Conservation (phyloP, 2,113 vertebrate species). For the Paraplagusia blochii region DNA sequence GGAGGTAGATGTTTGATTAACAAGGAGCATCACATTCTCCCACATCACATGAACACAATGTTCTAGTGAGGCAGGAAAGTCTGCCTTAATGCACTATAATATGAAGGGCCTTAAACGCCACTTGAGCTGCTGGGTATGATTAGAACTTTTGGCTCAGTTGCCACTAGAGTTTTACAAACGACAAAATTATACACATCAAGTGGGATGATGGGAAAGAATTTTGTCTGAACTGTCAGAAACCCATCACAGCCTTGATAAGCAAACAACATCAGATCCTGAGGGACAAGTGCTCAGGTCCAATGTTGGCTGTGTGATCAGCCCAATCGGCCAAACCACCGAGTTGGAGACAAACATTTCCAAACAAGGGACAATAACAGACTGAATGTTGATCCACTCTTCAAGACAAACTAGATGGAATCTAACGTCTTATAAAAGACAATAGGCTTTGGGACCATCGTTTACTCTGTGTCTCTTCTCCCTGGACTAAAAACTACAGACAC, state of each 20-base stretch:
- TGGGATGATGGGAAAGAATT: too few species aligned
- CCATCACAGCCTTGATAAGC: background rate
- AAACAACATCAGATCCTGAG: background rate
- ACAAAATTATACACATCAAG: too few species aligned
- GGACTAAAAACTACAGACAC: conserved; percentile 4
- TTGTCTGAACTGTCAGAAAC: background rate
- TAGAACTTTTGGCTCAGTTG: too few species aligned
- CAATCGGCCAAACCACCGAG: conserved; percentile 14
- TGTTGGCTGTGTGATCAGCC: conserved; percentile 31
- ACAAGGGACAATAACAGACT: conserved; percentile 8
- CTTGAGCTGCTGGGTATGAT: too few species aligned
- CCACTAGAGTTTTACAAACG: too few species aligned
- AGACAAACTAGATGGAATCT: conserved; percentile 10
- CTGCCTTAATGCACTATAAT: too few species aligned
- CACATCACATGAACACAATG: background rate
- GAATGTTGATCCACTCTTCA: conserved; percentile 46
- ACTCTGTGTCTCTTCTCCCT: conserved; percentile 20
- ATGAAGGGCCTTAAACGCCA: too few species aligned
- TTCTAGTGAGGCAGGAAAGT: too few species aligned
- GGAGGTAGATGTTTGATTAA: background rate
- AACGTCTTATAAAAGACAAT: conserved; percentile 32
- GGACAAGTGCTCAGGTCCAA: conserved; percentile 16
- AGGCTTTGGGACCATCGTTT: conserved; percentile 33
- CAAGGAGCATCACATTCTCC: background rate
- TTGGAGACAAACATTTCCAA: conserved; percentile 22